These are phyloP conservation scores for Parotocinclus haroldoi DNA, from an alignment of 2,797 vertebrate species.

Conservation along the genomic window DNA sequence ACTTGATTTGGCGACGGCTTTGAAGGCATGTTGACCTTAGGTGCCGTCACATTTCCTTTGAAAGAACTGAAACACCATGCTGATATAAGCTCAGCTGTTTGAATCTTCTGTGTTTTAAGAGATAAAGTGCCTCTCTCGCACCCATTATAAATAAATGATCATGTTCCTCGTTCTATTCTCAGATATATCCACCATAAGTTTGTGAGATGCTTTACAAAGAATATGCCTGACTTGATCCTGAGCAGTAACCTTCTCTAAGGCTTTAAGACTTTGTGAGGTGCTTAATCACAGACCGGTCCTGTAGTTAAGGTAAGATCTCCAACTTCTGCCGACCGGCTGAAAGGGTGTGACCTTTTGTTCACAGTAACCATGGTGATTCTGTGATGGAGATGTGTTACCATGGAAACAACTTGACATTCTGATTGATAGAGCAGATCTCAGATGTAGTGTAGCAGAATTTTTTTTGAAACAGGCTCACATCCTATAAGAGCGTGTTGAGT, in stretches of 20 bases:
- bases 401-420: neutral
- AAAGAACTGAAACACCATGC: no score
- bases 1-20: no score
- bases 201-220: neutral
- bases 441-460: neutral
- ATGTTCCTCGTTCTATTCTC: neutral
- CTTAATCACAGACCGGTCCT: neutral
- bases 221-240: no score
- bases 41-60: no score
- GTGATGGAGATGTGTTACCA: constrained; percentile 15
- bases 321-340: neutral
- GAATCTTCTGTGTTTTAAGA: no score
- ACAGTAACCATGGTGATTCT: constrained; percentile 6
- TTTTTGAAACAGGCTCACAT: neutral
- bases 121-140: neutral
- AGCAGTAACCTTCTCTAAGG: neutral
- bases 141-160: neutral
- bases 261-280: neutral
- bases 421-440: constrained; percentile 19
- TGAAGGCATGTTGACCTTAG: no score
- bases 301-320: neutral
- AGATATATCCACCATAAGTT: neutral
- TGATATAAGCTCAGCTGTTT: no score
- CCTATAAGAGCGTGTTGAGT: no score
- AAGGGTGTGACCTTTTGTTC: constrained; percentile 8